Percentiles rank a stretch among this genome's conserved stretches.
Conservation (phyloP, 2,113 vertebrate species). For the Sinocyclocheilus anophthalmus region DNA sequence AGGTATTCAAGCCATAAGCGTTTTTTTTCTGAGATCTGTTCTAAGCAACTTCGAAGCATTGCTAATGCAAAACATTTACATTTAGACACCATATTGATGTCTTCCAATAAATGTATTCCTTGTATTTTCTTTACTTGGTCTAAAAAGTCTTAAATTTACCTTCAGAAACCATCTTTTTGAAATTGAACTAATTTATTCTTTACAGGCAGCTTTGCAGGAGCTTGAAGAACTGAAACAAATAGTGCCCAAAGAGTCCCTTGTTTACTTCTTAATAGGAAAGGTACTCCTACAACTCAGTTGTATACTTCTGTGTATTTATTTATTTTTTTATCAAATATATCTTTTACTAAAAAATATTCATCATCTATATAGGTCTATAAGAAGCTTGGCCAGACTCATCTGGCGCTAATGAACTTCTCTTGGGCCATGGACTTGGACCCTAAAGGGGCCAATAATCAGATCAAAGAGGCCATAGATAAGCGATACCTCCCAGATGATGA, state of each 20-base stretch:
- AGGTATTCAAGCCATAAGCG: no score
- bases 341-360: not conserved
- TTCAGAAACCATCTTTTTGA: not conserved
- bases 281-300: constrained; percentile 64
- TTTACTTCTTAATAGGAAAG: constrained; percentile 99
- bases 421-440: constrained; percentile 99
- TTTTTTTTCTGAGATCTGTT: no score
- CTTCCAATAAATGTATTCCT: no score
- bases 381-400: constrained; percentile 95
- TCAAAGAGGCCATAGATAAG: constrained; percentile 99
- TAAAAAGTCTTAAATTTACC: no score
- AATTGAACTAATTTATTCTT: not conserved
- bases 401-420: constrained; percentile 99
- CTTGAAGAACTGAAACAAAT: constrained; percentile 98
- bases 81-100: no score
- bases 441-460: constrained; percentile 99
- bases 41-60: not conserved
- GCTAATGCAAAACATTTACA: not conserved
- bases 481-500: constrained; percentile 97
- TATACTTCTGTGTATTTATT: not conserved
- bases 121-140: not conserved
- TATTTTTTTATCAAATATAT: not conserved
- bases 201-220: constrained; percentile 95
- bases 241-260: constrained; percentile 98
- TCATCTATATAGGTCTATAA: constrained; percentile 87